phyloP scores from a whole-genome alignment of 1,140 invertebrate genomes.

The Megalonaias nervosa region DNA sequence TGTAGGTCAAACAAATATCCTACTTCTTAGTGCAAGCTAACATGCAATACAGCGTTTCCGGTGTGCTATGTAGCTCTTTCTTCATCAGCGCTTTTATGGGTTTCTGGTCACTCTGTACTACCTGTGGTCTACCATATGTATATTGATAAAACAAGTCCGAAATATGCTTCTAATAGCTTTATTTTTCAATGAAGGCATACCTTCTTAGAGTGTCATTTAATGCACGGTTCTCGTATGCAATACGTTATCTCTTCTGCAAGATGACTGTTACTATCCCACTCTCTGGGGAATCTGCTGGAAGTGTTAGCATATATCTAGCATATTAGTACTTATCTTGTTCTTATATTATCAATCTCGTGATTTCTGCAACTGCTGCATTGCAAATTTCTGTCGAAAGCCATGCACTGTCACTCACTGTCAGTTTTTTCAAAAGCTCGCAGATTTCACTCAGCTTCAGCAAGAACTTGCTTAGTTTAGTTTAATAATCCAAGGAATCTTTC shows the following conservation, averaged over 20 bases:
- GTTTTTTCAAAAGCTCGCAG: conserved; percentile 31
- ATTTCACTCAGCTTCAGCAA: conserved; percentile 37
- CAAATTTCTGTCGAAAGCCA: no score
- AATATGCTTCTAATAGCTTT: not conserved
- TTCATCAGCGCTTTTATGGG: not conserved
- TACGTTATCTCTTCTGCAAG: no score
- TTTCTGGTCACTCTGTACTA: conserved; percentile 11
- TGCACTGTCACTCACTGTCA: conserved; percentile 11
- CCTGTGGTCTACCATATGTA: not conserved
- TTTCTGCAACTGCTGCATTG: no score
- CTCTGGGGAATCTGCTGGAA: no score
- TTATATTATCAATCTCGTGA: no score
- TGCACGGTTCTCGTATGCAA: no score
- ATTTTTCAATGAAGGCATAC: not conserved
- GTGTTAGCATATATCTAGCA: no score
- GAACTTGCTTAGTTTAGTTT: conserved; percentile 41
- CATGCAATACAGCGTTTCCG: not conserved
- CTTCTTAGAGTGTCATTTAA: no score
- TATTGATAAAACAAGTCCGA: not conserved
- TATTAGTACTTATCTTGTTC: no score
- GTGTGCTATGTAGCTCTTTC: not conserved
- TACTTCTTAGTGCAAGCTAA: conserved; percentile 40
- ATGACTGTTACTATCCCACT: no score
- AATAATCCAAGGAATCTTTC: conserved; percentile 37
- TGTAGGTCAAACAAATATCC: conserved; percentile 67